Conservation (phyloP, 2,797 vertebrate species). For the Silurus lanzhouensis region DNA sequence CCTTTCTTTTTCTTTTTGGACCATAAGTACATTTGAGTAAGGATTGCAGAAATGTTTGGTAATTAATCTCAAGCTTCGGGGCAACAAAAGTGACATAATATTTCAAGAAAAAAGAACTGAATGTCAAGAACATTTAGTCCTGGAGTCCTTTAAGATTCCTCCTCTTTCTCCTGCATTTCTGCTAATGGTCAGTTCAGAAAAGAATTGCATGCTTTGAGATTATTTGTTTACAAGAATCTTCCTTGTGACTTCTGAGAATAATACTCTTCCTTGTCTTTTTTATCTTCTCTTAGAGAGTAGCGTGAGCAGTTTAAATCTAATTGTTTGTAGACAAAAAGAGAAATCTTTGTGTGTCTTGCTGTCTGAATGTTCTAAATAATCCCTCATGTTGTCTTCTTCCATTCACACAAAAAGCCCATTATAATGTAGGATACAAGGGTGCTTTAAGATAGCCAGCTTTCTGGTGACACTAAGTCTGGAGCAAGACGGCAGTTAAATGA, state of each 20-base stretch:
- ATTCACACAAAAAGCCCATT: slow-evolving; percentile 51
- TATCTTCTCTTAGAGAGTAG: slow-evolving; percentile 15
- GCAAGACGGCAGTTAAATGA: slow-evolving; percentile 28
- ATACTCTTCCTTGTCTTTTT: slow-evolving; percentile 25
- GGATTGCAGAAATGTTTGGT: not conserved
- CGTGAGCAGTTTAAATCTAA: slow-evolving; percentile 38
- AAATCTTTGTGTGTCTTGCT: slow-evolving; percentile 38
- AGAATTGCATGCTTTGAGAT: not conserved
- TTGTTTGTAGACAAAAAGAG: slow-evolving; percentile 32
- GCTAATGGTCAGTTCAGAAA: not conserved
- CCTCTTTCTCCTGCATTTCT: not conserved
- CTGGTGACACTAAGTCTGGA: slow-evolving; percentile 34
- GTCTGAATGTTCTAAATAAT: slow-evolving; percentile 41
- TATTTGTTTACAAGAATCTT: slow-evolving; percentile 1
- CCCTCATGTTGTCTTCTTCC: slow-evolving; percentile 18
- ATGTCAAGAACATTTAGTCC: not conserved
- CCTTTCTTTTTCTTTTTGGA: not conserved
- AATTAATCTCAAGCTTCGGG: not conserved
- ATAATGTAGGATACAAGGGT: slow-evolving; percentile 17
- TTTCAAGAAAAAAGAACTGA: not conserved
- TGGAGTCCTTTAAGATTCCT: not conserved
- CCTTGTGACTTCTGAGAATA: slow-evolving; percentile 1
- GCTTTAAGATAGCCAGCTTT: slow-evolving; percentile 11
- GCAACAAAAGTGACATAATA: not conserved
- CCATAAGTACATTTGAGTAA: not conserved